A percentile compares a stretch with the other conserved stretches of the same genome.
phyloP scores from a whole-genome alignment of 2,797 vertebrate genomes.

The Pagetopsis macropterus region DNA sequence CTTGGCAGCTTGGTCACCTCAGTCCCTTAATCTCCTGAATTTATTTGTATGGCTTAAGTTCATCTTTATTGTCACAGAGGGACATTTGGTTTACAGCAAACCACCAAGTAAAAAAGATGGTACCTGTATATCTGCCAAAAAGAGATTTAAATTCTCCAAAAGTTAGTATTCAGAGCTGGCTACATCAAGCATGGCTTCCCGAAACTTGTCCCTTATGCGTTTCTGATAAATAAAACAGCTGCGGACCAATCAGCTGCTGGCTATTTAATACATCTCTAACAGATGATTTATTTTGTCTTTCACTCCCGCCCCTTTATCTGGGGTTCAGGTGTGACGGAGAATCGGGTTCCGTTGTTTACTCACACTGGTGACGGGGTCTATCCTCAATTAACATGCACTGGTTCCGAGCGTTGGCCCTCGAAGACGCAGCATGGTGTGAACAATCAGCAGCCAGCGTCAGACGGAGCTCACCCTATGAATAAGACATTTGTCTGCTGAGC shows the following conservation, averaged over 20 bases:
- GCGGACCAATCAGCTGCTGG: no score
- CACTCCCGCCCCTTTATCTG: conserved; percentile 14
- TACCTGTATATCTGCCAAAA: no score
- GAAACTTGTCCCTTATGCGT: no score
- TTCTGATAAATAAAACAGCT: no score
- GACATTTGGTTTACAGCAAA: neutral
- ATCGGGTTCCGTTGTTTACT: conserved; percentile 15
- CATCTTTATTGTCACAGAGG: neutral
- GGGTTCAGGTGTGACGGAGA: conserved; percentile 46
- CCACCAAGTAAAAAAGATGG: no score
- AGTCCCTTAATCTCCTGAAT: conserved; percentile 27
- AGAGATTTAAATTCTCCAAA: no score
- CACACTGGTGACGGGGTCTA: conserved; percentile 18
- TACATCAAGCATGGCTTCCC: no score
- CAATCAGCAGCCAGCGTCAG: conserved; percentile 71
- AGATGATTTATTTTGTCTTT: neutral
- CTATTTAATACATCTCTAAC: no score
- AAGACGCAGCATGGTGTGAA: conserved; percentile 70
- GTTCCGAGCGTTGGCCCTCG: conserved; percentile 48
- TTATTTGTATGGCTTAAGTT: neutral
- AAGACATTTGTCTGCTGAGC: conserved; percentile 79
- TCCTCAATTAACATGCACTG: conserved; percentile 64
- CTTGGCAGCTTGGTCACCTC: neutral
- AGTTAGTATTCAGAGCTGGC: no score
- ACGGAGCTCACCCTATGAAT: conserved; percentile 73